These are phyloP conservation scores for Malurus splendens DNA, from an alignment of 2,797 vertebrate genomes.

Conservation along the genomic window DNA sequence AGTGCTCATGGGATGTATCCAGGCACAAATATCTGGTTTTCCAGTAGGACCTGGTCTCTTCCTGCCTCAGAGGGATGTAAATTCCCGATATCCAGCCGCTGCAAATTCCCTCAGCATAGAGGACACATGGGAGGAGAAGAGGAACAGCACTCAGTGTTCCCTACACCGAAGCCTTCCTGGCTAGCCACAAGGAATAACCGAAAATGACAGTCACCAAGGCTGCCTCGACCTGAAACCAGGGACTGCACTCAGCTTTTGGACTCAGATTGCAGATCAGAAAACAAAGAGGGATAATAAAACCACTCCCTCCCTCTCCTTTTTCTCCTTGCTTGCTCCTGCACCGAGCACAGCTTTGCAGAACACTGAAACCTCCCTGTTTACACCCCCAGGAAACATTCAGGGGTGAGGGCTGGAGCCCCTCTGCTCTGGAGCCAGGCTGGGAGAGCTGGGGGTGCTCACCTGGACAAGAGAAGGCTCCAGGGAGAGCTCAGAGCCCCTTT, in stretches of 20 bases:
- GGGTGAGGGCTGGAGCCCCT: neutral
- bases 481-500: neutral
- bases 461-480: neutral
- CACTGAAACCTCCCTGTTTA: neutral
- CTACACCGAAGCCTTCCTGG: neutral
- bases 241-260: neutral
- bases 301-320: accelerated
- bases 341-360: neutral
- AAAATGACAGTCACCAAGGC: neutral
- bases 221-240: neutral
- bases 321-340: neutral
- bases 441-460: accelerated
- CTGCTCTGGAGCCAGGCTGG: neutral
- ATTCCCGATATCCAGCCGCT: neutral
- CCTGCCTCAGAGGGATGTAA: neutral
- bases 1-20: too few relatives aligned
- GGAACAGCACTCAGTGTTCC: neutral
- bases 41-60: neutral
- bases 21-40: neutral
- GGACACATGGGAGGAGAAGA: neutral
- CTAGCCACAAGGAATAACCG: neutral
- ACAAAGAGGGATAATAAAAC: neutral
- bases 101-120: neutral
- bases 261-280: neutral
- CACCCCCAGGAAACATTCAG: accelerated